Evolutionary conservation across 2,888 invertebrate species (phyloP).

Genomic region (Automeris io): DNA sequence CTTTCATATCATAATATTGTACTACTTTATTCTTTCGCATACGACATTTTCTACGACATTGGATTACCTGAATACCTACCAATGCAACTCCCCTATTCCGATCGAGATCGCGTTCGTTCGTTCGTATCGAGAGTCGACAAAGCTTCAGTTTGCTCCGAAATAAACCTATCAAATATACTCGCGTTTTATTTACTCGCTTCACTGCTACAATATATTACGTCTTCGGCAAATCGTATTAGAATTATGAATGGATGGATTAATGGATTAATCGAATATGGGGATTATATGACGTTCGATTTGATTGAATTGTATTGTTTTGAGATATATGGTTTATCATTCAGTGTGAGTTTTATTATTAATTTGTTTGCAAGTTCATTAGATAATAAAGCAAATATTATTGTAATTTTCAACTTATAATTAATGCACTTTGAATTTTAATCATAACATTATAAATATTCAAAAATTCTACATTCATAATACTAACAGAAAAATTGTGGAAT

Average conservation of each 20-base stretch:
- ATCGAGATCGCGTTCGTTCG: conserved; percentile 53
- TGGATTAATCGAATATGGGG: conserved; percentile 29
- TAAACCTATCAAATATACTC: conserved; percentile 43
- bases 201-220: conserved; percentile 37
- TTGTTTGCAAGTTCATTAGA: too few relatives aligned
- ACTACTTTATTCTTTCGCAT: not conserved
- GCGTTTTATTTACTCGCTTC: conserved; percentile 41
- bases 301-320: not conserved
- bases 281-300: conserved; percentile 9
- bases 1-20: too few relatives aligned
- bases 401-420: too few relatives aligned
- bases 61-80: conserved; percentile 15
- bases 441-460: too few relatives aligned
- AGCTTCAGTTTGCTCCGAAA: conserved; percentile 31
- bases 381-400: too few relatives aligned
- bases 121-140: conserved; percentile 32
- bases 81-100: conserved; percentile 33
- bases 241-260: conserved; percentile 35
- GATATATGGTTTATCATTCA: not conserved
- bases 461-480: too few relatives aligned
- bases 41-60: conserved; percentile 1
- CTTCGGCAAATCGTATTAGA: conserved; percentile 37
- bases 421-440: too few relatives aligned
- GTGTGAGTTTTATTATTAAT: too few relatives aligned
- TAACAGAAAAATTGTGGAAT: too few relatives aligned